Conservation (phyloP, 2,113 vertebrate genomes). For the Hyperoodon ampullatus region DNA sequence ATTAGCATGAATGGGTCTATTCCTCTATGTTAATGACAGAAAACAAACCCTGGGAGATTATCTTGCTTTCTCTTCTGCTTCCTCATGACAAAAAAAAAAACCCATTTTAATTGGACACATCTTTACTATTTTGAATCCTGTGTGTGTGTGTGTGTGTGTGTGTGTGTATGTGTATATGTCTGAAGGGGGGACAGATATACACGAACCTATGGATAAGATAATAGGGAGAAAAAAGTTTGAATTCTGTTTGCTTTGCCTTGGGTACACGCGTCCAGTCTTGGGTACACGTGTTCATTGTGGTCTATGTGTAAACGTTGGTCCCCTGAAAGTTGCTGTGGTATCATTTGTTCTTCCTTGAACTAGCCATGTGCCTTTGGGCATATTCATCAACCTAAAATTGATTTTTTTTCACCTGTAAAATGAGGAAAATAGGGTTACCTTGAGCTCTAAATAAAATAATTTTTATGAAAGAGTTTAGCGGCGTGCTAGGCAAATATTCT, state of each 20-base stretch:
- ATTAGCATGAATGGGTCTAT: too few relatives aligned
- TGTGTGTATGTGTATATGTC: accelerated
- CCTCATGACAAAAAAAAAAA: not conserved
- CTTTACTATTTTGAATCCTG: not conserved
- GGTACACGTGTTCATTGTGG: accelerated
- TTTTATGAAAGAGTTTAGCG: not conserved
- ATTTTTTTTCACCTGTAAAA: not conserved
- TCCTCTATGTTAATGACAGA: not conserved
- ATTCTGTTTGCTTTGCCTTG: not conserved
- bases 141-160: too few relatives aligned
- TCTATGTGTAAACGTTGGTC: accelerated
- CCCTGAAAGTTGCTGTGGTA: accelerated
- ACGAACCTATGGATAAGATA: accelerated
- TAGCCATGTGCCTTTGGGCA: not conserved
- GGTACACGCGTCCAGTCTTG: not conserved
- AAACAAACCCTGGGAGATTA: not conserved
- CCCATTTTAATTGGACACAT: not conserved
- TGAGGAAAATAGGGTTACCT: not conserved
- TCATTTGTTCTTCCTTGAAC: not conserved
- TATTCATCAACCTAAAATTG: not conserved
- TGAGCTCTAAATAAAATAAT: not conserved
- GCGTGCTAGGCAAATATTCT: not conserved
- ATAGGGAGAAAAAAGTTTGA: too few relatives aligned
- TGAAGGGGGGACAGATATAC: not conserved
- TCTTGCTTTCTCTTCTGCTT: not conserved